phyloP scores from a whole-genome alignment of 2,113 vertebrate species.

The Polypterus bichir region DNA sequence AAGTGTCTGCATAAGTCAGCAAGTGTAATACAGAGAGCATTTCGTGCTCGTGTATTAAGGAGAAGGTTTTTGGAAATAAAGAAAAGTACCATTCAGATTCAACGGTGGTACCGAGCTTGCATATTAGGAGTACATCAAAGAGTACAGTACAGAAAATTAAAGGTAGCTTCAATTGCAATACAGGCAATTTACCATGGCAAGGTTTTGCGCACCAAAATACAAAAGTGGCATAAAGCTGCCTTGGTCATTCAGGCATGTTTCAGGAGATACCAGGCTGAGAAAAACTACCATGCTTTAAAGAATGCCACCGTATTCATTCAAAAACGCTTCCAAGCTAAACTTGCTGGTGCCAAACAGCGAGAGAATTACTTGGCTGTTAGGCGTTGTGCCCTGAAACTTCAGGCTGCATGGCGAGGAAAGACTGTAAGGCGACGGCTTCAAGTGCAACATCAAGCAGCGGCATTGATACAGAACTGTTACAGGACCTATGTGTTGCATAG shows the following conservation, averaged over 20 bases:
- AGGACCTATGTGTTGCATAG: conserved; percentile 38
- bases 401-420: conserved; percentile 65
- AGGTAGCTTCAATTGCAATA: conserved; percentile 44
- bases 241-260: conserved; percentile 60
- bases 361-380: conserved; percentile 33
- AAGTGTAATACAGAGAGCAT: conserved; percentile 58
- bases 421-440: conserved; percentile 39
- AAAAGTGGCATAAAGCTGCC: conserved; percentile 38
- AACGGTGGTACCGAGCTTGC: conserved; percentile 60
- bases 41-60: conserved; percentile 48
- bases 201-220: conserved; percentile 41
- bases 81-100: conserved; percentile 49
- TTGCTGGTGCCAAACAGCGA: conserved; percentile 29
- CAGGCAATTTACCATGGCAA: conserved; percentile 63
- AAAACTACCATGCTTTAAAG: conserved; percentile 33
- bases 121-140: conserved; percentile 25
- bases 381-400: conserved; percentile 34
- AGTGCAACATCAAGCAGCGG: conserved; percentile 35
- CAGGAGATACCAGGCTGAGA: conserved; percentile 39
- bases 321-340: conserved; percentile 44
- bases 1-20: conserved; percentile 43
- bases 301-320: conserved; percentile 48
- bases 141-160: conserved; percentile 39
- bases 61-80: conserved; percentile 30
- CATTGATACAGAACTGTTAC: conserved; percentile 61